Evolutionary conservation across 2,888 invertebrate genomes (phyloP).

Genomic region (Alcis repandata): DNA sequence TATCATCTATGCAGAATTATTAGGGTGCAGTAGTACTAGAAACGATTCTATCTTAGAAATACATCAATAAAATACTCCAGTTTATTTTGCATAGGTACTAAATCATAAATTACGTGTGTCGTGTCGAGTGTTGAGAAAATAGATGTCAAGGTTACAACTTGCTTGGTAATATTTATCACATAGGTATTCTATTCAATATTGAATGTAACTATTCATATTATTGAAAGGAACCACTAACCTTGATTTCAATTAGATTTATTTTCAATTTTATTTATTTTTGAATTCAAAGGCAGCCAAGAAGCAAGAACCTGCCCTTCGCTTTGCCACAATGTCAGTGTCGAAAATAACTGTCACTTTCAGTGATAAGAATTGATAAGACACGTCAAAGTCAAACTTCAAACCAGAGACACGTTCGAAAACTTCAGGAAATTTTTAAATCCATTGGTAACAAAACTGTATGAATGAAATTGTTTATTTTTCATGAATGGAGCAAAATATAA

Average conservation of each 20-base stretch:
- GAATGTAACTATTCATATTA: neutral
- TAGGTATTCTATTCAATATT: neutral
- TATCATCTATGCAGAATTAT: no score
- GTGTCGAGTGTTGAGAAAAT: conserved; percentile 25
- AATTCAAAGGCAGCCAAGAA: neutral
- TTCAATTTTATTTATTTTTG: conserved; percentile 11
- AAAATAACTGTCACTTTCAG: neutral
- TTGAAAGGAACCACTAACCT: neutral
- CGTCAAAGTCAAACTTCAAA: neutral
- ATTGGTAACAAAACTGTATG: no score
- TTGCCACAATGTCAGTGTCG: conserved; percentile 45
- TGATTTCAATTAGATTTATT: neutral
- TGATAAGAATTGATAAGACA: conserved; percentile 33
- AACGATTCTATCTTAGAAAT: neutral
- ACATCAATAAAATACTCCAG: neutral
- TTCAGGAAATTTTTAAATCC: no score
- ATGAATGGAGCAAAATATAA: no score
- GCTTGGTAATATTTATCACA: neutral
- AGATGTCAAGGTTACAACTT: conserved; percentile 63
- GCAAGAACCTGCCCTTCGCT: conserved; percentile 11
- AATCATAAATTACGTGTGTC: neutral
- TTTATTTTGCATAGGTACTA: neutral
- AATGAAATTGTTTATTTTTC: no score
- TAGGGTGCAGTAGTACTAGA: no score
- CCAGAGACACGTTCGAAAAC: neutral